Conservation (phyloP, 1,140 invertebrate genomes). For the Brachystomella parvula region DNA sequence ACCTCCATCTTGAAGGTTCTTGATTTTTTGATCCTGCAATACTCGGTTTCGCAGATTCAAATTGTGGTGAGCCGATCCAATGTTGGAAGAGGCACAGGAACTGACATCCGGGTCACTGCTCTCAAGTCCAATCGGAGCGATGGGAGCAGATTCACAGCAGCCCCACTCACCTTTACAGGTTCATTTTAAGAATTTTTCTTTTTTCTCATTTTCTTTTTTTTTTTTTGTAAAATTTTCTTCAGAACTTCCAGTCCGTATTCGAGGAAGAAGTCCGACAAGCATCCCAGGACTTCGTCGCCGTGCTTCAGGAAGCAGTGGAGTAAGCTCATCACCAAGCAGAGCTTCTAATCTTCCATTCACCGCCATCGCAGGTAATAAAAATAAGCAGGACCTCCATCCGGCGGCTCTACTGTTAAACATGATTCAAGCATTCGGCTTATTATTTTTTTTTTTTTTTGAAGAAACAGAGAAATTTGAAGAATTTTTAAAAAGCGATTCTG, state of each 20-base stretch:
- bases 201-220: too few relatives aligned
- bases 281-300: neutral
- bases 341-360: neutral
- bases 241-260: neutral
- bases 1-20: too few relatives aligned
- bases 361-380: too few relatives aligned
- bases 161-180: neutral
- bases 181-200: neutral
- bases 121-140: neutral
- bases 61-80: slow-evolving; percentile 15
- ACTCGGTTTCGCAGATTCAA: slow-evolving; percentile 17
- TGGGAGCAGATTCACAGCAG: neutral
- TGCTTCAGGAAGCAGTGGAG: neutral
- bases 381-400: neutral
- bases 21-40: too few relatives aligned
- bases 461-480: slow-evolving; percentile 12
- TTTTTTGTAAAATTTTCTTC: neutral
- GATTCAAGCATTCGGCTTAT: neutral
- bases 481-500: slow-evolving; percentile 1
- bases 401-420: neutral
- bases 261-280: neutral
- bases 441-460: neutral
- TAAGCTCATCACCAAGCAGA: neutral
- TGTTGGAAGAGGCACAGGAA: neutral
- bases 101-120: slow-evolving; percentile 10